Percentiles rank a stretch among this genome's conserved stretches.
phyloP scores from a whole-genome alignment of 2,888 invertebrate species.

The Abrostola tripartita region DNA sequence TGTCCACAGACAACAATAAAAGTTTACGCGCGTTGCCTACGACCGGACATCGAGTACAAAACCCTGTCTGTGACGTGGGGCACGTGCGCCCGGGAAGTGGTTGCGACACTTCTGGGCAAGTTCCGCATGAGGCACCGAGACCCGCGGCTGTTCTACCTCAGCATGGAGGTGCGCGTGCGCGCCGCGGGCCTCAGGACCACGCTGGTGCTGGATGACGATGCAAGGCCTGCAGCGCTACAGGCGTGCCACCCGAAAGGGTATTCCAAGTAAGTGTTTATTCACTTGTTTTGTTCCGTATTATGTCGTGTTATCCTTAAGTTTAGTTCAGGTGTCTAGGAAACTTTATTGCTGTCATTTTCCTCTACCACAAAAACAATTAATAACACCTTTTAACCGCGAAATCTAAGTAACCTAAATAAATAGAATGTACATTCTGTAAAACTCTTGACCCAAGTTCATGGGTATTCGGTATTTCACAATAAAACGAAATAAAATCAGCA shows the following conservation, averaged over 20 bases:
- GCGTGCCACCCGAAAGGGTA: constrained; percentile 98
- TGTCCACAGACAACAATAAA: constrained; percentile 94
- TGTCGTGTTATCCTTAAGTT: neutral
- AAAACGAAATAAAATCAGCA: constrained; percentile 45
- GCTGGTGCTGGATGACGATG: constrained; percentile 95
- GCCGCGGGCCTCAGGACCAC: constrained; percentile 94
- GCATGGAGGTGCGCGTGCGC: constrained; percentile 97
- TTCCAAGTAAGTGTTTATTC: constrained; percentile 90
- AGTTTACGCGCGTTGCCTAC: constrained; percentile 95
- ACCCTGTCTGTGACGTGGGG: constrained; percentile 96
- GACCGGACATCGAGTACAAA: constrained; percentile 98
- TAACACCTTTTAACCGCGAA: neutral
- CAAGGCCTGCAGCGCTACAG: constrained; percentile 96
- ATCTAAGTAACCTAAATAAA: neutral
- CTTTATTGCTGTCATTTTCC: neutral
- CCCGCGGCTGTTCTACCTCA: constrained; percentile 96
- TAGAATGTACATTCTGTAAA: neutral
- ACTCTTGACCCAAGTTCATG: constrained; percentile 1
- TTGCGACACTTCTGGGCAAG: constrained; percentile 94
- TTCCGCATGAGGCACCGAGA: constrained; percentile 97
- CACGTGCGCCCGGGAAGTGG: constrained; percentile 96
- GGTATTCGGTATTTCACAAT: neutral
- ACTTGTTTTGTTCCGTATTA: neutral
- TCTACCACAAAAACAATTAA: neutral
- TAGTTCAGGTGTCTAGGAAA: neutral